Percentiles rank a stretch among this genome's conserved stretches.
These are phyloP conservation scores for Epirrita christyi DNA, from an alignment of 2,888 invertebrate genomes.

Conservation along the genomic window DNA sequence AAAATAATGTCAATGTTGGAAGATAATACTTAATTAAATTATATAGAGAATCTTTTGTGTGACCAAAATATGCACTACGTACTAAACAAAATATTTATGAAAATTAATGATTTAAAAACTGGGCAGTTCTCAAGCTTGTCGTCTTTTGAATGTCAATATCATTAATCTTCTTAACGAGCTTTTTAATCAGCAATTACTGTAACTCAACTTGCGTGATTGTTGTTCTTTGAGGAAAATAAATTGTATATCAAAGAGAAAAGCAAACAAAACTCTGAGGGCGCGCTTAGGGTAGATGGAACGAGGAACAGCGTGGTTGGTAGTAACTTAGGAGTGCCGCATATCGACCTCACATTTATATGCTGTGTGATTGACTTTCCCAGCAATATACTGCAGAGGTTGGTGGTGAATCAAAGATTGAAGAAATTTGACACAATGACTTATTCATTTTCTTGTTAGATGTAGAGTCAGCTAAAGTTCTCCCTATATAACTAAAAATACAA, in stretches of 20 bases:
- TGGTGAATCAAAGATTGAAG: too few species aligned
- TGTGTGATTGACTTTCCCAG: too few species aligned
- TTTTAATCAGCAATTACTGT: background rate
- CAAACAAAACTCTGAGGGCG: too few species aligned
- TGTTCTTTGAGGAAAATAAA: background rate
- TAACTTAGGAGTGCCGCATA: too few species aligned
- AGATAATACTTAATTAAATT: too few species aligned
- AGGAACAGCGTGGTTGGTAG: background rate
- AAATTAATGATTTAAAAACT: background rate
- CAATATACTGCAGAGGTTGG: too few species aligned
- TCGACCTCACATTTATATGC: too few species aligned
- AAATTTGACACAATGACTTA: too few species aligned
- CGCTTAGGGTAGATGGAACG: background rate
- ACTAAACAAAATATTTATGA: slow-evolving; percentile 18
- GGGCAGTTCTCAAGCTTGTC: slow-evolving; percentile 8
- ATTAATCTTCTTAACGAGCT: slow-evolving; percentile 22
- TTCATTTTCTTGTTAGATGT: too few species aligned
- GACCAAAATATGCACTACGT: background rate
- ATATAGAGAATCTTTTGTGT: background rate
- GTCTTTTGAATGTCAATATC: background rate
- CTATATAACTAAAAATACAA: slow-evolving; percentile 8
- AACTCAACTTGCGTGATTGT: background rate
- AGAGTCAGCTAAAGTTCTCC: too few species aligned
- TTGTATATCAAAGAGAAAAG: background rate
- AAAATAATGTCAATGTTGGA: too few species aligned